These are phyloP conservation scores for Gambusia yucatana DNA, from an alignment of 2,797 vertebrate genomes.

Conservation along the genomic window DNA sequence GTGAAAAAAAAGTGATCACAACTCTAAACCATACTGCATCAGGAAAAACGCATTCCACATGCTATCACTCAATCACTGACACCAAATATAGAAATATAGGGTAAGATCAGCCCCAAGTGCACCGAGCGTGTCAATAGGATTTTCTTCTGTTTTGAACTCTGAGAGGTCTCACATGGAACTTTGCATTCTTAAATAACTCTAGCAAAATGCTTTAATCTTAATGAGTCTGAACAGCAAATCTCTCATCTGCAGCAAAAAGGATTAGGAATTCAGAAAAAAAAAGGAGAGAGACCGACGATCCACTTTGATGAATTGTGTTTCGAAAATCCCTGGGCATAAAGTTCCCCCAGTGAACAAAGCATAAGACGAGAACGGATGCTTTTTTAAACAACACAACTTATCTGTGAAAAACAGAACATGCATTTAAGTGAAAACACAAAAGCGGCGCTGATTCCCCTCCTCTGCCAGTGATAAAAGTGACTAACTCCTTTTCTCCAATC, in stretches of 20 bases:
- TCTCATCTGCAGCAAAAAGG: slow-evolving; percentile 87
- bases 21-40: slow-evolving; percentile 49
- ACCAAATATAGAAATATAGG: slow-evolving; percentile 80
- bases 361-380: slow-evolving; percentile 76
- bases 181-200: slow-evolving; percentile 87
- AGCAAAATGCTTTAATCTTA: slow-evolving; percentile 86
- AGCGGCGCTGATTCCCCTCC: slow-evolving; percentile 81
- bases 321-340: slow-evolving; percentile 86
- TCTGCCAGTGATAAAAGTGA: slow-evolving; percentile 83
- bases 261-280: slow-evolving; percentile 82
- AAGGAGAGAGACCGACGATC: slow-evolving; percentile 73
- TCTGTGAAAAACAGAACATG: slow-evolving; percentile 86
- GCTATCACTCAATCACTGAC: slow-evolving; percentile 80
- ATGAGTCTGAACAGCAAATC: slow-evolving; percentile 88
- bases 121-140: slow-evolving; percentile 80
- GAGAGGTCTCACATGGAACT: slow-evolving; percentile 82
- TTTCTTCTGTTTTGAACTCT: slow-evolving; percentile 80
- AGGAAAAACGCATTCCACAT: slow-evolving; percentile 66
- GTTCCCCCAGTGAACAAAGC: slow-evolving; percentile 83
- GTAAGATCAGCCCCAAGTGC: slow-evolving; percentile 79
- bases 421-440: slow-evolving; percentile 85
- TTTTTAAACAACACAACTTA: slow-evolving; percentile 88
- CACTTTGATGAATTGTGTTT: slow-evolving; percentile 89
- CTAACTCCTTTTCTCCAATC: slow-evolving; percentile 81
- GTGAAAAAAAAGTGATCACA: slow-evolving; percentile 52